Base-by-base conservation (phyloP, 2,888 invertebrate species). In the Eledona agricola region DNA sequence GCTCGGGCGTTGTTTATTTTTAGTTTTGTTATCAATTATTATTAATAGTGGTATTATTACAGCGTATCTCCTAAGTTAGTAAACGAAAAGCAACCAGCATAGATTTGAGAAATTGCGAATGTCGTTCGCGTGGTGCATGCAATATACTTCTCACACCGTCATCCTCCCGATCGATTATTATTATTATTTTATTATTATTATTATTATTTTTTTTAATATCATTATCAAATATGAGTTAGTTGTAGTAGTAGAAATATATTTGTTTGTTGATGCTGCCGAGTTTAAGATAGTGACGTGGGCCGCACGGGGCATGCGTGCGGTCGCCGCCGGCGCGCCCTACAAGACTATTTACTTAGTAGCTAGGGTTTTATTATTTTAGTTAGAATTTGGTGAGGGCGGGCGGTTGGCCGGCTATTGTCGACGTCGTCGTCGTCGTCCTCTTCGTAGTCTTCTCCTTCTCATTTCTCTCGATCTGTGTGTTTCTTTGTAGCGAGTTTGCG, bases 251-350 rank as follows among this genome's bases (percentile, higher is more conserved):
- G 64, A 64, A 62, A 64, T 64, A 71, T 72, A 70, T 73, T 74
- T 73, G 70, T 75, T 77, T 76, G 76, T 77, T 77, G 73, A 76
- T 76, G 77, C 77, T 77, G 77, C 77, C 77, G 72, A 76, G 75
- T 76, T 74, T 77, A 77, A 77, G 77, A 77, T 77, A 76, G 62
- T 60, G 63, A 52, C 63, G 59, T 60, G 54, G 58, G 58, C 54
- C 50, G 49, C 51, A 58, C 57, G 55, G 58, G 55, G 63, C 62
- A 60, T 59, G 59, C 55, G 55, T 61, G 54, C 47, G 28, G 34
- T 58, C 57, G 58, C 55, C 51, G 37, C 51, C 16, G 45, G 31
- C 35, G 63, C 62, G 62, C 63, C 63, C 59, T 60, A 59, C 61
- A 69, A 71, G 71, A 70, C 70, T 71, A 67, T 67, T 64, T 65